Evolutionary conservation across 2,888 invertebrate species (phyloP).

Genomic region (Pyrochroa serraticornis): DNA sequence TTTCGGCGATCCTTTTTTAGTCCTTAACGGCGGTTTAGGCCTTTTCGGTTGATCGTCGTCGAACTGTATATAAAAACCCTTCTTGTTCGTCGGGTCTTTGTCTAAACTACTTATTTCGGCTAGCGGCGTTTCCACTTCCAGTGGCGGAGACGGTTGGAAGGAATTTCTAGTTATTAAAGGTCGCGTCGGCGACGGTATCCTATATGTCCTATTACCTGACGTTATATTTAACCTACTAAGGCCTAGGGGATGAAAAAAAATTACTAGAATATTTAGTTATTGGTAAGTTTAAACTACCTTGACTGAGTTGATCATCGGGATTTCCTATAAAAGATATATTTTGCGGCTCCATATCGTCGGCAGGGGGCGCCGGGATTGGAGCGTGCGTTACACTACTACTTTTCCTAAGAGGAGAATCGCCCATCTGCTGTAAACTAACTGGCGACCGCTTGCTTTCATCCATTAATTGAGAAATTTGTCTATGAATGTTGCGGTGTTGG

Average conservation of each 20-base stretch:
- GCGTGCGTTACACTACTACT: slow-evolving; percentile 58
- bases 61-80: slow-evolving; percentile 93
- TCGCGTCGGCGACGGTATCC: slow-evolving; percentile 87
- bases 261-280: background rate
- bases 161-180: slow-evolving; percentile 74
- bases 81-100: slow-evolving; percentile 65
- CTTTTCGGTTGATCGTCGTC: slow-evolving; percentile 87
- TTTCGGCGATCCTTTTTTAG: slow-evolving; percentile 77
- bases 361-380: slow-evolving; percentile 70
- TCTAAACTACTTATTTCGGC: slow-evolving; percentile 60
- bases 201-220: slow-evolving; percentile 85
- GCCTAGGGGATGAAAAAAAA: slow-evolving; percentile 56
- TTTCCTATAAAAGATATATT: slow-evolving; percentile 90
- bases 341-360: slow-evolving; percentile 91
- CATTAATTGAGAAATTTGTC: slow-evolving; percentile 62
- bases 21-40: slow-evolving; percentile 85
- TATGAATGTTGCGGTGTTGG: slow-evolving; percentile 66
- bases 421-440: slow-evolving; percentile 63
- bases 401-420: slow-evolving; percentile 48
- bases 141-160: slow-evolving; percentile 63
- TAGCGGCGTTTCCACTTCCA: slow-evolving; percentile 25
- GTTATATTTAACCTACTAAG: slow-evolving; percentile 82
- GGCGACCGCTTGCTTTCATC: slow-evolving; percentile 55
- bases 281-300: slow-evolving; percentile 41
- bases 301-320: slow-evolving; percentile 60